These are phyloP conservation scores for Eretmocerus hayati DNA, from an alignment of 2,888 invertebrate species.

Conservation along the genomic window DNA sequence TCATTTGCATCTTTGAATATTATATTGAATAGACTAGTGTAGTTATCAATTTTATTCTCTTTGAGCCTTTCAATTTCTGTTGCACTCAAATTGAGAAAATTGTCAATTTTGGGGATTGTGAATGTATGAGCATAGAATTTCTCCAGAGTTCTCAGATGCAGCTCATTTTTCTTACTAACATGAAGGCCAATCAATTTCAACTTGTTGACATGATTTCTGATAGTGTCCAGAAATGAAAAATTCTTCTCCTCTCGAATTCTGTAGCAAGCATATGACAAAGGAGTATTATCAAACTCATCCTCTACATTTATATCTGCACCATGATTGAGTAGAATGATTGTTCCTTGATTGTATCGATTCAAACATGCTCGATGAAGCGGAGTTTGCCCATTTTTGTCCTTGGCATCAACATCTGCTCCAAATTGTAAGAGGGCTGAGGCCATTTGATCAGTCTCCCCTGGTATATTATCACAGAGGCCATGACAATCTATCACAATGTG, in stretches of 20 bases:
- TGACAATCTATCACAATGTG: constrained; percentile 1
- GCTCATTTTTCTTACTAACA: background rate
- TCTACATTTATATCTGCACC: constrained; percentile 6
- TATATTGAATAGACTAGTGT: constrained; percentile 1
- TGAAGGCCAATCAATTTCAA: background rate
- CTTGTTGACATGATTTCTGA: constrained; percentile 1
- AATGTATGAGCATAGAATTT: background rate
- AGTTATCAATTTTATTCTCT: background rate
- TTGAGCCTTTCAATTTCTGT: constrained; percentile 1
- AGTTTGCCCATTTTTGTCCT: background rate
- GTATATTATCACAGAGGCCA: background rate
- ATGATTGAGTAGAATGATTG: background rate
- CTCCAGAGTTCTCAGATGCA: background rate
- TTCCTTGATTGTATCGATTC: background rate
- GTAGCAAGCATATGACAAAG: background rate
- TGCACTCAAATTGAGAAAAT: background rate
- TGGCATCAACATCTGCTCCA: background rate
- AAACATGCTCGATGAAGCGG: constrained; percentile 4
- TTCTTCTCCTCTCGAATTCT: background rate
- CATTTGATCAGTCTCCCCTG: background rate
- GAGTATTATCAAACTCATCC: constrained; percentile 1
- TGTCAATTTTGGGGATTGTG: background rate
- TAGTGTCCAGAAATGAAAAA: background rate
- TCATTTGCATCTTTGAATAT: constrained; percentile 2
- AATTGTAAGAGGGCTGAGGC: background rate